Base-by-base conservation (phyloP, 2,888 invertebrate species). In the Papilio protenor region DNA sequence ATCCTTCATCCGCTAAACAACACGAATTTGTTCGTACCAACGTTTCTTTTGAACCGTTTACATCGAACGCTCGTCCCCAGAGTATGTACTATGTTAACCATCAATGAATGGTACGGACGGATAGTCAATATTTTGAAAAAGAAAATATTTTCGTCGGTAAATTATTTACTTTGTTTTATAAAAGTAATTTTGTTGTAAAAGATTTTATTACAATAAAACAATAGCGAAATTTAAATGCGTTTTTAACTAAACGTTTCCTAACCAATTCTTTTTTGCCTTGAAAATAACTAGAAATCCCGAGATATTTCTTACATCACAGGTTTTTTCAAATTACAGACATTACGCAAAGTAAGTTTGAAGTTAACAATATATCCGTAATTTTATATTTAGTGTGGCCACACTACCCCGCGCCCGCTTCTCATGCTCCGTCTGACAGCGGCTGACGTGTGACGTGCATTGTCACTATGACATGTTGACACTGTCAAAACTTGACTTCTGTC, bases 401-500 rank as follows among this genome's bases (percentile, higher is more conserved):
- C 16, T 33, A 71, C 75, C 70, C 76, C 70, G 74, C 84, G 88
- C 90, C 92, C 91, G 93, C 92, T 93, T 93, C 93, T 91, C 93
- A 93, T 92, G 88, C 87, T 87, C 86, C 89, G 90, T 91, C 91
- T 94, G 94, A 94, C 94, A 93, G 92, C 88, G 80, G 86, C 81
- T 90, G 94, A 93, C 92, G 84, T 91, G 90, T 92, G 93, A 94
- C 91, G 92, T 85, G 91, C 86, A 94, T 94, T 94, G 94, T 94
- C 90, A 89, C 79, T 79, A 78, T 93, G 94, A 94, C 92, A 94
- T 93, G 94, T 94, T 94, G 94, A 94, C 94, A 92, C 86, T 92
- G 93, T 89, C 92, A 88, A 85, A 92, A 93, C 91, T 93, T 93
- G 93, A 94, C 94, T 94, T 90, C 93, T 93, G 94, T 92, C 90